phyloP scores from a whole-genome alignment of 2,888 invertebrate species.

The Latrodectus elegans region DNA sequence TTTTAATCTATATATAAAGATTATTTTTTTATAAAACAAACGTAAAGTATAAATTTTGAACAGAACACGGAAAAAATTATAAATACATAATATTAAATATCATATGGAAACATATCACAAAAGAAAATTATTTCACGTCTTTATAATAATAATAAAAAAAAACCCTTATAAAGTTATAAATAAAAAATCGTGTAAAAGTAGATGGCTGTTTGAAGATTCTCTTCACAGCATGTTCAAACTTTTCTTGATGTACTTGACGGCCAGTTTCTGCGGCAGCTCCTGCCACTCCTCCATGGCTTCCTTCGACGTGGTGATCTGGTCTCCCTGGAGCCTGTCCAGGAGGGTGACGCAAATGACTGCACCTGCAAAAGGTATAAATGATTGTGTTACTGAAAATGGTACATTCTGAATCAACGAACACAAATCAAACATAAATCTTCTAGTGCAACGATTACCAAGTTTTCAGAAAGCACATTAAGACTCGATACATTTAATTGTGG shows the following conservation, averaged over 20 bases:
- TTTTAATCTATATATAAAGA: too few species aligned
- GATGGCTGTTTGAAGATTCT: not conserved
- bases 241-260: conserved; percentile 87
- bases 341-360: conserved; percentile 90
- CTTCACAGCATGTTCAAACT: conserved; percentile 71
- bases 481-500: not conserved
- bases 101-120: not conserved
- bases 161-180: not conserved
- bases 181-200: not conserved
- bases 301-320: conserved; percentile 91
- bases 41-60: too few species aligned
- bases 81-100: not conserved
- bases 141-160: not conserved
- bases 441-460: not conserved
- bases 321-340: conserved; percentile 92
- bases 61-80: too few species aligned
- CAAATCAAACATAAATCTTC: not conserved
- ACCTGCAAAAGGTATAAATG: conserved; percentile 20
- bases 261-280: conserved; percentile 88
- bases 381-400: not conserved
- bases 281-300: conserved; percentile 94
- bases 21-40: too few species aligned
- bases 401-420: not conserved
- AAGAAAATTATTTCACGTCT: not conserved
- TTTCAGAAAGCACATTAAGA: not conserved